Evolutionary conservation across 2,888 invertebrate genomes (phyloP), one percentile per base, ranked within the genome.

Genomic region (Rosalia funebris): DNA sequence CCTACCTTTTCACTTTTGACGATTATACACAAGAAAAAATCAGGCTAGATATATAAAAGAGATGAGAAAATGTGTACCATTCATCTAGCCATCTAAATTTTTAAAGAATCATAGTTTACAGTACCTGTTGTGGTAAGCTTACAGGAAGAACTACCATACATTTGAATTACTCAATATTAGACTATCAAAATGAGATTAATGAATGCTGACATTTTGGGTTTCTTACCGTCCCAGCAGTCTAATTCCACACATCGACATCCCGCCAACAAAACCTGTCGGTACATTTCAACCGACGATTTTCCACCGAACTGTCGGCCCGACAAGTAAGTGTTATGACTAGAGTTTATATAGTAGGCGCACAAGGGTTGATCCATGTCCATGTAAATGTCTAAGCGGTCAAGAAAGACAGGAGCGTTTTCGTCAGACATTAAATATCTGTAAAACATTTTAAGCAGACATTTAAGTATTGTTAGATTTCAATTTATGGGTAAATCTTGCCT

Each of bases 311-410:
- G 99, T 63, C 98, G 83, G 0, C 97, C 97, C 17, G 90, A 90
- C 65, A 97, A 84, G 82, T 97, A 97, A 10, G 97, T 98, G 81
- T 97, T 97, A 81, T 97, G 97, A 63, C 96, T 96, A 62, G 96
- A 97, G 85, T 99, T 99, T 77, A 99, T 99, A 84, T 98, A 99
- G 84, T 99, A 99, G 81, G 99, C 98, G 5, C 96, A 91, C 54
- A 99, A 81, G 0, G 99, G 94, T 80, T 98, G 97, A 80, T 99
- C 98, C 99, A 99, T 98, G 69, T 99, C 98, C 93, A 93, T 93
- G 77, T 96, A 96, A 76, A 95, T 92, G 79, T 98, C 98, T 71
- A 98, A 84, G n/a, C 98, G 88, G 83, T 99, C 99, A 70, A 99
- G 86, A 83, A 99, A 99, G 66, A 99, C 98, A 0, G 99, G 98